Percentiles rank a stretch among this genome's conserved stretches.
phyloP scores from a whole-genome alignment of 2,797 vertebrate genomes.

The Gymnothorax javanicus region DNA sequence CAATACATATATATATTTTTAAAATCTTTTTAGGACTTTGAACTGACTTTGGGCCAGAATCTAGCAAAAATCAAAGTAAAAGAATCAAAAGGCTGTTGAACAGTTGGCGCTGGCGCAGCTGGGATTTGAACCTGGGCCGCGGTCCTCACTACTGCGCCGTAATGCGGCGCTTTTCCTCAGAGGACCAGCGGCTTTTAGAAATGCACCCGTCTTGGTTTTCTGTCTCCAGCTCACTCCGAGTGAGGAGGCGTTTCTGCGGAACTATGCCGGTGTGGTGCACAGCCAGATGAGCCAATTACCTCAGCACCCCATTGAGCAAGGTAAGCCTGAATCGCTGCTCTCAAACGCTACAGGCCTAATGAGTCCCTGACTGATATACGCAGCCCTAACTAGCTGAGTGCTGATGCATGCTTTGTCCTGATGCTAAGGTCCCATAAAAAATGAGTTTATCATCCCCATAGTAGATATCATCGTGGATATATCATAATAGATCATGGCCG shows the following conservation, averaged over 20 bases:
- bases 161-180: too few species aligned
- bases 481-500: neutral
- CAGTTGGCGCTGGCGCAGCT: too few species aligned
- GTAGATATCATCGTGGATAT: too few species aligned
- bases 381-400: constrained; percentile 57
- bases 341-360: constrained; percentile 64
- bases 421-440: neutral
- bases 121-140: too few species aligned
- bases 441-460: too few species aligned
- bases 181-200: neutral
- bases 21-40: too few species aligned
- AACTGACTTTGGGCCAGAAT: too few species aligned
- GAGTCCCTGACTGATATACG: constrained; percentile 38
- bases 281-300: constrained; percentile 98
- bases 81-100: too few species aligned
- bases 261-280: constrained; percentile 92
- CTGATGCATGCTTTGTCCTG: neutral
- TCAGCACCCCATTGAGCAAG: constrained; percentile 97
- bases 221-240: constrained; percentile 84
- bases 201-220: neutral
- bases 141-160: too few species aligned
- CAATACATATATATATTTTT: too few species aligned
- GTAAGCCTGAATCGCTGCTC: constrained; percentile 67
- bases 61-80: too few species aligned
- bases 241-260: constrained; percentile 96